phyloP scores from a whole-genome alignment of 2,113 vertebrate genomes.

The Paradoxurus hermaphroditus region DNA sequence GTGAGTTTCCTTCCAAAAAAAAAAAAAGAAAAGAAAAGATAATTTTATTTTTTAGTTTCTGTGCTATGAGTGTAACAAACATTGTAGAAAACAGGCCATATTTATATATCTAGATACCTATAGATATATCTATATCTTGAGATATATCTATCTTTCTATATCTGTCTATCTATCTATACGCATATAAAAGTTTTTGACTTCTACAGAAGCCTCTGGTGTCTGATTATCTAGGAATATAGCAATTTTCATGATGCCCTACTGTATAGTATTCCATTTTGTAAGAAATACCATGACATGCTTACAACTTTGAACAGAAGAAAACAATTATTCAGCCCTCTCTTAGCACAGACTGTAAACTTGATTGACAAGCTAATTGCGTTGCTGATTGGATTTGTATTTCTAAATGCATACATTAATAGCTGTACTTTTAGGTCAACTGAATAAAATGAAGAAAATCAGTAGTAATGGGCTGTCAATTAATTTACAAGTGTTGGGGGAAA shows the following conservation, averaged over 20 bases:
- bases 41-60: conserved; percentile 16
- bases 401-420: neutral
- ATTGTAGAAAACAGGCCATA: neutral
- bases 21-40: neutral
- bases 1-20: conserved; percentile 32
- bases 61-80: neutral
- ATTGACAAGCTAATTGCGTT: neutral
- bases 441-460: neutral
- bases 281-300: neutral
- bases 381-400: conserved; percentile 14
- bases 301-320: neutral
- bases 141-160: too few species aligned
- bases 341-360: neutral
- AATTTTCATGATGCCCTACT: neutral
- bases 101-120: neutral
- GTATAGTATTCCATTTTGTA: neutral
- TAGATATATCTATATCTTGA: neutral
- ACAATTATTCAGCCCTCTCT: neutral
- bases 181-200: neutral
- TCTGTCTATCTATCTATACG: too few species aligned
- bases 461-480: neutral
- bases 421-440: neutral
- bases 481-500: neutral
- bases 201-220: neutral
- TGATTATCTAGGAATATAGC: neutral